Evolutionary conservation across 1,140 invertebrate genomes (phyloP), one percentile per base, ranked within the genome.

Genomic region (Cydia fagiglandana): DNA sequence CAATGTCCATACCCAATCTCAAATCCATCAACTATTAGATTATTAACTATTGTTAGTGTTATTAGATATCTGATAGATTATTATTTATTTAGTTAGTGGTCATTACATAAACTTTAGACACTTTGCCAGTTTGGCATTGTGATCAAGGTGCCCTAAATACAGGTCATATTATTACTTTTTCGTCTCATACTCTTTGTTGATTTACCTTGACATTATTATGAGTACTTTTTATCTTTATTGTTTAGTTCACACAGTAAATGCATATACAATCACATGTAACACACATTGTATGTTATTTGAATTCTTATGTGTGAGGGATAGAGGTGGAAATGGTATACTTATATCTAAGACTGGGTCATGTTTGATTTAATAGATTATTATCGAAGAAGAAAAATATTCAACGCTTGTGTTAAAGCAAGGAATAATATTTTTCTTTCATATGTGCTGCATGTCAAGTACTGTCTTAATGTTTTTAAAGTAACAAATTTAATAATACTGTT

Each of bases 121-220:
- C 3, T 41, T 24, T 64, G 74, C 30, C 56, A 64, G 73, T 56
- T 64, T 28, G 73, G 45, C 73, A 74, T 74, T 74, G 73, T 64
- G 7, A 15, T 45, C 56, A 75, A 61, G 50, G 56, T 75, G 74
- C 28, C 73, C 73, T 74, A 50, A 74, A 74, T 53, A 30, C 73
- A 30, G 45, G 38, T 50, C 30, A 56, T 74, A 74, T 74, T 74
- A 74, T 74, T 74, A 56, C 73, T 74, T 74, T 74, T 74, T 56
- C 53, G 24, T 74, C 45, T 74, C 12, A 74, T 38, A 30, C 73
- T 74, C 1, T 56, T 74, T 24, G 53, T 4, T 53, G 17, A 74
- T 9, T 45, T 28, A 53, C 73, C 73, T 74, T 74, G 73, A 74
- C 73, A 74, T 74, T 74, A 74, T 56, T 53, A 24, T 74, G 50